Base-by-base conservation (phyloP, 1,140 invertebrate genomes). In the Dreissena rostriformis region DNA sequence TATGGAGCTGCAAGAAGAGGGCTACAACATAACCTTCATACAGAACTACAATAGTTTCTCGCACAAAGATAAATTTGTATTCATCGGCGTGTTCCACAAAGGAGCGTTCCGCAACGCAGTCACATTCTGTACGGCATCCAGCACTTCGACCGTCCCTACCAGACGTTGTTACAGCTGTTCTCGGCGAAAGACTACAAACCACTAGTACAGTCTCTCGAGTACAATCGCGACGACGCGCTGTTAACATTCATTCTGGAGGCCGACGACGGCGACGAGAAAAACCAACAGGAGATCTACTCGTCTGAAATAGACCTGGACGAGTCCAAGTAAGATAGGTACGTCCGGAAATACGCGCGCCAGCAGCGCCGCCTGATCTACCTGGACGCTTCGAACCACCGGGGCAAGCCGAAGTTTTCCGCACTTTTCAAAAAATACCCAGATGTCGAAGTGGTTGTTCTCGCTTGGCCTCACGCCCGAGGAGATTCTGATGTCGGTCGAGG, bases 221-320 rank as follows among this genome's bases (percentile, higher is more conserved):
- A 87, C 29, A 84, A 86, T 49, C 84, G 88, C 14, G 70, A 88
- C 12, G 90, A 91, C 28, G 88, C 86, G 19, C 79, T 89, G 8
- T 85, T 92, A 11, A 89, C 88, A 8, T 92, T 91, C 79, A 88
- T 92, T 52, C 85, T 92, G 4, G 85, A 91, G 67, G 90, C 91
- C 49, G 85, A 87, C 28, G 29, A 24, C 15, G 65, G 53, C 17
- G 57, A 82, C 14, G 73, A 76, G 11, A 86, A 86, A 65, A 67
- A 84, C 19, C 84, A 82, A 11, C 86, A 85, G 28, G 52, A 82
- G 5, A 68, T 89, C 17, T 91, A 90, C 74, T 89, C 88, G 52
- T 86, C 87, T 22, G 87, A 91, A 67, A 87, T 88, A 67, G 88
- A 87, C 68, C 76, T 91, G n/a, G 82, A 66, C 49, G 72, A 80